These are phyloP conservation scores for Geopemphigus sp. DNA, from an alignment of 1,140 invertebrate genomes.

Conservation along the genomic window DNA sequence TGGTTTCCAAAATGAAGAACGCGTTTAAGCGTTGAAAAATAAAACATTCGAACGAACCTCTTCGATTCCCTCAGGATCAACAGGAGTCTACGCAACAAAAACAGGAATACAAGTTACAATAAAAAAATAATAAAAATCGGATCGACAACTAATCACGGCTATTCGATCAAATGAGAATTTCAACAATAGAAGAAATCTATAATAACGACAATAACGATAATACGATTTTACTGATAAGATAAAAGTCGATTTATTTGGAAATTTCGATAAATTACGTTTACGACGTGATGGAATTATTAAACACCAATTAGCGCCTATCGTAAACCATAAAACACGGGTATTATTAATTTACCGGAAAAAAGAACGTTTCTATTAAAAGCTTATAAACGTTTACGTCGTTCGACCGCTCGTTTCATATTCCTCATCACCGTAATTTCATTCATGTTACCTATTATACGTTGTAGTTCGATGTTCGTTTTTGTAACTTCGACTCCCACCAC, in stretches of 20 bases:
- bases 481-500: too few species aligned
- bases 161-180: neutral
- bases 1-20: conserved; percentile 4
- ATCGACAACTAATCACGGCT: neutral
- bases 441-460: neutral
- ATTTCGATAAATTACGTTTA: too few species aligned
- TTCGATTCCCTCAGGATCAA: conserved; percentile 9
- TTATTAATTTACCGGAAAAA: neutral
- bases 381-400: neutral
- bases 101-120: conserved; percentile 1
- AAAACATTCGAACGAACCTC: conserved; percentile 29
- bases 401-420: neutral
- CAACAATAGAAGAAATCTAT: too few species aligned
- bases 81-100: neutral
- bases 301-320: neutral
- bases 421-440: neutral
- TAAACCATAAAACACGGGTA: neutral
- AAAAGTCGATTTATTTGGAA: too few species aligned
- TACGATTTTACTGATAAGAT: too few species aligned
- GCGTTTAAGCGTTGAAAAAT: conserved; percentile 9
- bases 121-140: neutral
- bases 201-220: neutral
- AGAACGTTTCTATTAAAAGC: neutral
- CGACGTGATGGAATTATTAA: neutral
- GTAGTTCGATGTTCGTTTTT: neutral